A percentile compares a stretch with the other conserved stretches of the same genome.
phyloP scores from a whole-genome alignment of 2,113 vertebrate genomes.

The Centrocercus urophasianus region DNA sequence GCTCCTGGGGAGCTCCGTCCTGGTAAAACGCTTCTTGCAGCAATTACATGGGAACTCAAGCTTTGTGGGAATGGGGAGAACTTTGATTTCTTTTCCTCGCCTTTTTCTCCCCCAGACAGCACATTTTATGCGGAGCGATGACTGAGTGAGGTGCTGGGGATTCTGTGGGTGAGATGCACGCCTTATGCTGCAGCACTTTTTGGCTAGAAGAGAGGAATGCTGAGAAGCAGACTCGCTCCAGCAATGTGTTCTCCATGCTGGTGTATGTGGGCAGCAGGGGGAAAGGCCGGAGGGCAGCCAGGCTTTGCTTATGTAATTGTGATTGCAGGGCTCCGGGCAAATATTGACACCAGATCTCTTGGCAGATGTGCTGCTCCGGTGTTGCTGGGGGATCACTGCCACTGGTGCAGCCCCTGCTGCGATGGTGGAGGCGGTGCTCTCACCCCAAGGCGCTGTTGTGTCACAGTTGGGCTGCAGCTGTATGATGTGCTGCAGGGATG shows the following conservation, averaged over 20 bases:
- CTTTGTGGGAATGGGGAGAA: neutral
- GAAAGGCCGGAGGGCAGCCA: neutral
- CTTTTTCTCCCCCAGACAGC: neutral
- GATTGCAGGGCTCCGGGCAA: conserved; percentile 70
- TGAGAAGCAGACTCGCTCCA: conserved; percentile 31
- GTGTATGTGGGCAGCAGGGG: neutral
- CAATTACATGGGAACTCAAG: neutral
- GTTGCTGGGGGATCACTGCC: conserved; percentile 56
- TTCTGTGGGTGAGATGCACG: neutral
- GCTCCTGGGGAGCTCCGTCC: neutral
- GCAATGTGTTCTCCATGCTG: conserved; percentile 7
- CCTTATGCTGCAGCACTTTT: neutral
- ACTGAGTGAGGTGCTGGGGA: neutral
- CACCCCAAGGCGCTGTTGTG: neutral
- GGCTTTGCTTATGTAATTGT: conserved; percentile 27
- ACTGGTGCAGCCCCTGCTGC: conserved; percentile 16
- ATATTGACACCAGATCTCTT: conserved; percentile 73
- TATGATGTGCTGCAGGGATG: neutral
- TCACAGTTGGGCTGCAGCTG: neutral
- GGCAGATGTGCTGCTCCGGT: conserved; percentile 53
- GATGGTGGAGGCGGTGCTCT: conserved; percentile 48
- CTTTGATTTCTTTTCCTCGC: neutral
- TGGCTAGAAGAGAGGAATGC: neutral
- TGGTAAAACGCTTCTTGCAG: neutral
- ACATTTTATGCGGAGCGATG: neutral